Evolutionary conservation across 2,797 vertebrate genomes (phyloP).

Genomic region (Pristis pectinata): DNA sequence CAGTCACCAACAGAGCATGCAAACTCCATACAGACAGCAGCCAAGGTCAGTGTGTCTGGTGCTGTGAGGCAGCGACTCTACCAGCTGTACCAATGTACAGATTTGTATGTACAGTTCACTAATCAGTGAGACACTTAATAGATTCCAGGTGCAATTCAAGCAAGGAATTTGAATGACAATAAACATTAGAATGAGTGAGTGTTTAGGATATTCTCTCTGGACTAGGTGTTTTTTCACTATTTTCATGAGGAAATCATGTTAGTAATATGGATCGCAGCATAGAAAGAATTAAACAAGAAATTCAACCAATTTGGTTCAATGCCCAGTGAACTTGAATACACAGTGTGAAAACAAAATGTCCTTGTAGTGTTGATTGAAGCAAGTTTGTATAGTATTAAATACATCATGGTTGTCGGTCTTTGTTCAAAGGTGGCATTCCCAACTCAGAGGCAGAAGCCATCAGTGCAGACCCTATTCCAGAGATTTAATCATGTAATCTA

Average conservation of each 20-base stretch:
- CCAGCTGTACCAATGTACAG: too few relatives aligned
- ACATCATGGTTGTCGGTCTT: background rate
- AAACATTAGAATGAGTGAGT: background rate
- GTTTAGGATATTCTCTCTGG: background rate
- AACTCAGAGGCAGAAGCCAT: background rate
- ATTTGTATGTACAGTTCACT: background rate
- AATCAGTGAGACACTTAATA: background rate
- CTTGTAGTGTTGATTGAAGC: constrained; percentile 2
- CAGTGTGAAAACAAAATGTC: background rate
- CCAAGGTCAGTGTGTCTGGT: too few relatives aligned
- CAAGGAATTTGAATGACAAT: background rate
- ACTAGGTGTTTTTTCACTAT: background rate
- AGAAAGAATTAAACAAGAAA: background rate
- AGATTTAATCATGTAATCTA: background rate
- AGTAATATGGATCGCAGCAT: background rate
- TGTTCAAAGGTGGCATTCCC: background rate
- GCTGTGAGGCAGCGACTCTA: too few relatives aligned
- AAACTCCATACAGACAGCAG: too few relatives aligned
- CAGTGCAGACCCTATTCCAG: background rate
- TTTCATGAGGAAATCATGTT: background rate
- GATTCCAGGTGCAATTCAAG: background rate
- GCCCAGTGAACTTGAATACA: background rate
- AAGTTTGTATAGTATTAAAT: background rate
- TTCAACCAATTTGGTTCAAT: background rate
- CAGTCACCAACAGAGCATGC: too few relatives aligned